A percentile compares a stretch with the other conserved stretches of the same genome.
Evolutionary conservation across 2,888 invertebrate genomes (phyloP).

Genomic region (Thereva unica): DNA sequence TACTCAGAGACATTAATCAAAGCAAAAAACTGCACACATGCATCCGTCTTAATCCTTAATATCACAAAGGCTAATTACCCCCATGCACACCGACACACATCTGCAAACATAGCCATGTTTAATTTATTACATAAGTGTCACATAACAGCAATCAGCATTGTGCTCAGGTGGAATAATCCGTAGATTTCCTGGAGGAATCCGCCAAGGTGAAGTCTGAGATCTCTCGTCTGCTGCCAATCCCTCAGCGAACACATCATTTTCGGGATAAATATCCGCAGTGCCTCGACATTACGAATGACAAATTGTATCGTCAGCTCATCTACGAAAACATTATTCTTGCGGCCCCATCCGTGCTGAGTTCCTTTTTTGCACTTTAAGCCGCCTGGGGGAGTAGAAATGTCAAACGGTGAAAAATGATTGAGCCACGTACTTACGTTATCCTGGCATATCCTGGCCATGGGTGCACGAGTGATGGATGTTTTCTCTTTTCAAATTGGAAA

Average conservation of each 20-base stretch:
- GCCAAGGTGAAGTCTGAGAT: too few relatives aligned
- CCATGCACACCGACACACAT: too few relatives aligned
- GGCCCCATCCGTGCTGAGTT: background rate
- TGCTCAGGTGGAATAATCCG: constrained; percentile 5
- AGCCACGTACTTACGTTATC: background rate
- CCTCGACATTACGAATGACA: constrained; percentile 37
- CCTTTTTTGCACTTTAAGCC: background rate
- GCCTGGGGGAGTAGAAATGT: constrained; percentile 16
- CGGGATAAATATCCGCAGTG: constrained; percentile 23
- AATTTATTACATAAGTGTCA: constrained; percentile 27
- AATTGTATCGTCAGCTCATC: constrained; percentile 37
- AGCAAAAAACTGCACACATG: too few relatives aligned
- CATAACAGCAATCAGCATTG: constrained; percentile 8
- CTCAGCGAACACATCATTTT: constrained; percentile 5
- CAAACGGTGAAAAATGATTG: constrained; percentile 30
- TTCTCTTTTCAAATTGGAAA: background rate
- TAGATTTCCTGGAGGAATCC: too few relatives aligned
- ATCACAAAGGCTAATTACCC: too few relatives aligned
- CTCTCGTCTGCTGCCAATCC: background rate
- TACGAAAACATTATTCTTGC: constrained; percentile 33
- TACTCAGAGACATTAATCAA: too few relatives aligned
- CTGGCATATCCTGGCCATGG: background rate
- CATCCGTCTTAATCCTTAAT: too few relatives aligned
- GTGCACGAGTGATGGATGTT: constrained; percentile 6
- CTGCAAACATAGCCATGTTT: background rate